Percentiles rank a stretch among this genome's conserved stretches.
Evolutionary conservation across 1,140 invertebrate species (phyloP).

Genomic region (Trissolcus basalis): DNA sequence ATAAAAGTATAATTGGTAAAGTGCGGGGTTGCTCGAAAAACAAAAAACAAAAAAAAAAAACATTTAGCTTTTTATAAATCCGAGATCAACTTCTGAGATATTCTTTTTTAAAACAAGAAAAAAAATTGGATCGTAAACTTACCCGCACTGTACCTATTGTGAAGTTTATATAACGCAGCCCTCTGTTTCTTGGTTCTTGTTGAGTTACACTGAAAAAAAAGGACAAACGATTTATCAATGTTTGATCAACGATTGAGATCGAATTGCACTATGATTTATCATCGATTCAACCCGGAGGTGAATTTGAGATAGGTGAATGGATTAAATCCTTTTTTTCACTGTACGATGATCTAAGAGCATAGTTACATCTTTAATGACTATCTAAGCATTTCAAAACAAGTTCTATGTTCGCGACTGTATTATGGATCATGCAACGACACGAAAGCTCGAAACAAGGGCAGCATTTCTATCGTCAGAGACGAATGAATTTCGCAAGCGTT

Average conservation of each 20-base stretch:
- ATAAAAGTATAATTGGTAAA: conserved; percentile 54
- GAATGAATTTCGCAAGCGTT: conserved; percentile 56
- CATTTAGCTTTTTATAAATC: background rate
- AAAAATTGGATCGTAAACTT: too few species aligned
- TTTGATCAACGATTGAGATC: too few species aligned
- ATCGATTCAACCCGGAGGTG: too few species aligned
- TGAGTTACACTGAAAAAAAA: too few species aligned
- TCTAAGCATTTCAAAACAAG: conserved; percentile 14
- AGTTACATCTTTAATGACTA: background rate
- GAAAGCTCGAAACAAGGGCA: conserved; percentile 29
- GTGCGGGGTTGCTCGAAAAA: conserved; percentile 57
- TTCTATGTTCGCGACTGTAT: conserved; percentile 21
- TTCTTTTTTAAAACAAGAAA: too few species aligned
- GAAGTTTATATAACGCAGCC: background rate
- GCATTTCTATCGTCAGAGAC: conserved; percentile 40
- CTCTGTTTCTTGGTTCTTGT: too few species aligned
- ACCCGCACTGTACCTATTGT: too few species aligned
- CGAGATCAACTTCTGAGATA: too few species aligned
- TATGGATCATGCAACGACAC: conserved; percentile 26
- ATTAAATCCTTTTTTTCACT: background rate
- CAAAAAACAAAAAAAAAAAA: conserved; percentile 36
- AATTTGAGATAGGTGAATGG: too few species aligned
- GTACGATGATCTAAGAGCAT: background rate
- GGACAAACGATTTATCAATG: too few species aligned
- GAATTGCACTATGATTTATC: too few species aligned